Conservation (phyloP, 2,888 invertebrate genomes). For the Deroplatys truncata region DNA sequence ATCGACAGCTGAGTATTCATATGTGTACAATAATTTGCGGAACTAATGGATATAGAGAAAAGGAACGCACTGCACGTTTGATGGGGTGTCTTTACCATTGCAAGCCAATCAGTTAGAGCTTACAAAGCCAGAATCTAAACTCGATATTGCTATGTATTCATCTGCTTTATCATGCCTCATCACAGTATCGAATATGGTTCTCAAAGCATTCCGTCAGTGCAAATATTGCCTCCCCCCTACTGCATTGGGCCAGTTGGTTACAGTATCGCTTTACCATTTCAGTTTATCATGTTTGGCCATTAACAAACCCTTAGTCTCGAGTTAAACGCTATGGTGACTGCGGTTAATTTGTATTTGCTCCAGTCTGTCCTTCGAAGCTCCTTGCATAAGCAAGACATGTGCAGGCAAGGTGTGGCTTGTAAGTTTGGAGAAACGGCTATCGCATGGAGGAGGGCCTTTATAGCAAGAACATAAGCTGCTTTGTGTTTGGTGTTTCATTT, state of each 20-base stretch:
- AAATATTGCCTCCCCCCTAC: background rate
- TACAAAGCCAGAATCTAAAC: background rate
- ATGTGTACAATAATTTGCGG: background rate
- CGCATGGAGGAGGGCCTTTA: too few relatives aligned
- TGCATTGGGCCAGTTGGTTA: background rate
- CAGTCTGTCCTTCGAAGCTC: background rate
- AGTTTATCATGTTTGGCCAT: background rate
- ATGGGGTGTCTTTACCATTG: background rate
- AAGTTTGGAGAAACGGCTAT: too few relatives aligned
- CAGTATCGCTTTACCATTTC: background rate
- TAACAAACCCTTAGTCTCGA: background rate
- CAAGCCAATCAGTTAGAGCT: background rate
- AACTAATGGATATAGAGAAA: background rate
- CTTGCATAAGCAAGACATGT: background rate
- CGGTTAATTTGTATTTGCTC: background rate
- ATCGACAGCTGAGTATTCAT: background rate
- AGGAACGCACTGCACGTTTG: background rate
- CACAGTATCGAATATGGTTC: background rate
- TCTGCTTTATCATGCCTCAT: background rate
- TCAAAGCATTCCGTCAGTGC: background rate
- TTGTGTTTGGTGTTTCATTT: too few relatives aligned
- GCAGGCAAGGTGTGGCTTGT: too few relatives aligned
- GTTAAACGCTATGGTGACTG: background rate
- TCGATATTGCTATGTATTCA: background rate
- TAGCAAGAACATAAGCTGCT: too few relatives aligned